Conservation (phyloP, 2,888 invertebrate species). For the Andrena minutula region DNA sequence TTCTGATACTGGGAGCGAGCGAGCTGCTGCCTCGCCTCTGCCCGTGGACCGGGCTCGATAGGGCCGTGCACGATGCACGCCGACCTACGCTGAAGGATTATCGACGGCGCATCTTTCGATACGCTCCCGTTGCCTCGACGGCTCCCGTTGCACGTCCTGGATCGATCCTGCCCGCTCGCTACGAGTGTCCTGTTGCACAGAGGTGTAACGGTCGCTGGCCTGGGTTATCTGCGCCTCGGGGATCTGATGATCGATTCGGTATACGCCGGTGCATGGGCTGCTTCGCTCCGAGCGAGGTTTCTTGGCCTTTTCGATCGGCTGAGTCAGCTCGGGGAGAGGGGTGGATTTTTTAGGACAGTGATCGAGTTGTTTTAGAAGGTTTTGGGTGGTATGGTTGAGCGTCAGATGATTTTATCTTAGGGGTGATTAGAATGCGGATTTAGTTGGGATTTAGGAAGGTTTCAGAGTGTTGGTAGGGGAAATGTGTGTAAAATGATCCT, state of each 20-base stretch:
- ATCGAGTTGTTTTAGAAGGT: no score
- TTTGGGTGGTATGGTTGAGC: no score
- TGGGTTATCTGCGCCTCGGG: constrained; percentile 42
- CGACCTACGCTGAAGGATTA: constrained; percentile 76
- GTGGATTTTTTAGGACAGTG: no score
- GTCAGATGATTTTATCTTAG: no score
- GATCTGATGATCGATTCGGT: constrained; percentile 55
- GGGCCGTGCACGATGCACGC: constrained; percentile 67
- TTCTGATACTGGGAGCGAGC: constrained; percentile 43
- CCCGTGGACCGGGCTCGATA: constrained; percentile 63
- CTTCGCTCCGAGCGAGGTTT: not conserved
- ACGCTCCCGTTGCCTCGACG: constrained; percentile 74
- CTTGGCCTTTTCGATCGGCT: not conserved
- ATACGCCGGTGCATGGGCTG: constrained; percentile 6
- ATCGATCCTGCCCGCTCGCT: constrained; percentile 60
- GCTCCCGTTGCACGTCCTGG: constrained; percentile 74
- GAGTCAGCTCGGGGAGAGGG: not conserved
- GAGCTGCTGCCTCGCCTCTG: constrained; percentile 41
- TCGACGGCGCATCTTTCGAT: constrained; percentile 74
- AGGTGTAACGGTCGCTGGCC: constrained; percentile 55
- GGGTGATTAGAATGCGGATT: no score
- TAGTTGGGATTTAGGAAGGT: no score
- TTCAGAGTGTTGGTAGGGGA: no score
- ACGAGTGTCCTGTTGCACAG: constrained; percentile 44
- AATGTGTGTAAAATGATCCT: no score